Conservation (phyloP, 2,113 vertebrate species). For the Dissostichus mawsoni region DNA sequence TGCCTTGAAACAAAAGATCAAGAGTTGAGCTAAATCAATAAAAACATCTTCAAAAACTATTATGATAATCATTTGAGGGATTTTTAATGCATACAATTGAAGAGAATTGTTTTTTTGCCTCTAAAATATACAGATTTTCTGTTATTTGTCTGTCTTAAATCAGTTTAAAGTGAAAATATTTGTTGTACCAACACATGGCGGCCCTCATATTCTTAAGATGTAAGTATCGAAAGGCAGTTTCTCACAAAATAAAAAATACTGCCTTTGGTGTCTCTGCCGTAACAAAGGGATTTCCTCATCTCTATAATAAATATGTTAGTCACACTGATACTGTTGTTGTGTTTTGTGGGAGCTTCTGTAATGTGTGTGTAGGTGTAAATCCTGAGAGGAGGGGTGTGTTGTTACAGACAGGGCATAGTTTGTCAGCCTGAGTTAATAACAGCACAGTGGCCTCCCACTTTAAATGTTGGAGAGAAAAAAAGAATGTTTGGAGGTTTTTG, state of each 20-base stretch:
- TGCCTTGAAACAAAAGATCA: neutral
- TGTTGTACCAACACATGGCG: neutral
- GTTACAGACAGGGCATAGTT: conserved; percentile 53
- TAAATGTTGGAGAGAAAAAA: neutral
- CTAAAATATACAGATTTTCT: no score
- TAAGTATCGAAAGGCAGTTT: neutral
- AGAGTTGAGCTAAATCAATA: neutral
- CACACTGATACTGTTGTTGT: conserved; percentile 2
- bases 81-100: no score
- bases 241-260: neutral
- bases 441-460: conserved; percentile 36
- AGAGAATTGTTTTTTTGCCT: no score
- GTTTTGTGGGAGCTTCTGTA: conserved; percentile 8
- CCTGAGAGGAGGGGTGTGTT: conserved; percentile 51
- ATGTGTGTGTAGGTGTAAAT: conserved; percentile 35
- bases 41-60: no score
- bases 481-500: neutral
- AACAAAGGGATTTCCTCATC: conserved; percentile 13
- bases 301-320: neutral
- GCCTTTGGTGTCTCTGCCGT: neutral
- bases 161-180: no score
- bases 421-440: conserved; percentile 62
- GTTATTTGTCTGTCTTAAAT: no score
- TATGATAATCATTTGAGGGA: no score
- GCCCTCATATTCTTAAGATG: neutral